These are phyloP conservation scores for Spilarctia lutea DNA, from an alignment of 2,888 invertebrate species.

Conservation along the genomic window DNA sequence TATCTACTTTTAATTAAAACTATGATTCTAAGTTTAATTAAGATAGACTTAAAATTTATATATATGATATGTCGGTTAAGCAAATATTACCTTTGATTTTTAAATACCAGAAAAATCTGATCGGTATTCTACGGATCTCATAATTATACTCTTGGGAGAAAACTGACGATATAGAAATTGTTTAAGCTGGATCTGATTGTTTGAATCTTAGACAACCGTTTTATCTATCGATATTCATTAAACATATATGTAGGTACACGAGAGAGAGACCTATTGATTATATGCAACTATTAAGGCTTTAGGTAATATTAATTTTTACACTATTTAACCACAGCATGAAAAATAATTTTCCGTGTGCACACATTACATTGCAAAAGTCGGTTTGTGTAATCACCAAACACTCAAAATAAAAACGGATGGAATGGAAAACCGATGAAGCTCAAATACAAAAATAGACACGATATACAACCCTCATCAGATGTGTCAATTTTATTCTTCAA, in stretches of 20 bases:
- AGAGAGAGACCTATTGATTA: not conserved
- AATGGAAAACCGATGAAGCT: too few relatives aligned
- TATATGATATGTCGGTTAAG: too few relatives aligned
- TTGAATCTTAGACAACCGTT: not conserved
- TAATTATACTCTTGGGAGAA: not conserved
- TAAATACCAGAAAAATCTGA: too few relatives aligned
- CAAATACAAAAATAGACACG: too few relatives aligned
- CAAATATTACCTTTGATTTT: too few relatives aligned
- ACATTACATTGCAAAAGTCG: not conserved
- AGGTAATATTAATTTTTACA: not conserved
- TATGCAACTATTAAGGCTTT: not conserved
- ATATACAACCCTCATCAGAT: not conserved
- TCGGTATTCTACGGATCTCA: not conserved
- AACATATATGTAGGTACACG: not conserved
- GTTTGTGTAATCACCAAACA: too few relatives aligned
- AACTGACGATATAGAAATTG: not conserved
- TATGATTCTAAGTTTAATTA: too few relatives aligned
- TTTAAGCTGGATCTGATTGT: not conserved
- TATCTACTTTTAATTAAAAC: too few relatives aligned
- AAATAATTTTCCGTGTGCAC: not conserved
- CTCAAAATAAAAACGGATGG: too few relatives aligned
- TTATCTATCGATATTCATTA: not conserved
- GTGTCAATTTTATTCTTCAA: not conserved
- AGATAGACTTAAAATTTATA: too few relatives aligned
- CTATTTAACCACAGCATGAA: not conserved